Base-by-base conservation (phyloP, 2,888 invertebrate genomes). In the Chelonus formosanus region DNA sequence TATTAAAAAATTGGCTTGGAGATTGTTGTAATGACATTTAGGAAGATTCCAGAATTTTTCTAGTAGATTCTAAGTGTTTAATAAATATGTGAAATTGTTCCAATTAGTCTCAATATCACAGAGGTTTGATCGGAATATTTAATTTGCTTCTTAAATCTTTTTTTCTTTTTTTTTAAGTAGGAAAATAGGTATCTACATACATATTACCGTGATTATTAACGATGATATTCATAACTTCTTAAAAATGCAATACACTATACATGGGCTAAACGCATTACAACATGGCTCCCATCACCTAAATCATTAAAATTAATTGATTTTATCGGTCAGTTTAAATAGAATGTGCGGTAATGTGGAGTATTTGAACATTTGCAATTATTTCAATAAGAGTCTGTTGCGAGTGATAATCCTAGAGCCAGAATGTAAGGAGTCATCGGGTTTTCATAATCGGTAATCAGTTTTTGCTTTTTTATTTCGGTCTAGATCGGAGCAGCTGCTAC, bases 401-500 rank as follows among this genome's bases (percentile, higher is more conserved):
- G 8, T 8, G 4, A 52, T 8, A 52, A 32, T 52, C 34, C 6
- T 52, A 52, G 52, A 52, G 34, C 52, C 52, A 52, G 52, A 52
- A 31, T 52, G 52, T 52, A 31, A 52, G 52, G 5, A 52, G 32
- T 52, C 8, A 52, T 31, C 52, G 52, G 34, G 34, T 40, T 40
- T 40, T 40, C 34, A 52, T 52, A 32, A 52, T 52, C 52, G 7
- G 8, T 52, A 31, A 31, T 32, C 52, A 52, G 31, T 61, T 57
- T 61, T 50, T 58, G 61, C 67, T 50, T 58, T 67, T 63, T 74
- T 81, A 82, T 74, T 84, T 83, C 79, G 78, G 79, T 75, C 80
- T 83, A 80, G 78, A 76, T 68, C 80, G 80, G 73, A 80, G 80
- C 80, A 78, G 79, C 86, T 90, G 92, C 91, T 92, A 94, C 93